Percentiles rank a stretch among this genome's conserved stretches.
These are phyloP conservation scores for Hofmannophila pseudospretella DNA, from an alignment of 2,888 invertebrate genomes.

Conservation along the genomic window DNA sequence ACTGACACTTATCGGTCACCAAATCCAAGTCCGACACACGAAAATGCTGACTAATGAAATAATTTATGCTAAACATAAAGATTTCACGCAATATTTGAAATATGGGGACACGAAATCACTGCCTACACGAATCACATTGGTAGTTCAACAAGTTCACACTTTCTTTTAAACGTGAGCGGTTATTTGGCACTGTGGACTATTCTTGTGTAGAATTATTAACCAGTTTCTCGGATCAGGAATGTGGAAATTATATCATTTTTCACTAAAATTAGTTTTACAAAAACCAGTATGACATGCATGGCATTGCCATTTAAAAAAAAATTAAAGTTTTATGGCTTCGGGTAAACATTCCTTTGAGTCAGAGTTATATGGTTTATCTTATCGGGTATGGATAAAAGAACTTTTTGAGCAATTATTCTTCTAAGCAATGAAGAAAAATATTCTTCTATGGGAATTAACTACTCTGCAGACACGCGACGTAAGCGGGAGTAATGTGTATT, in stretches of 20 bases:
- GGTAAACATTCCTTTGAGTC: too few species aligned
- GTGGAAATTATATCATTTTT: slow-evolving; percentile 45
- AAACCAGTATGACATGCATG: slow-evolving; percentile 69
- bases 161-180: slow-evolving; percentile 24
- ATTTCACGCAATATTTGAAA: slow-evolving; percentile 45
- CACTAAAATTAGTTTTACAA: slow-evolving; percentile 44
- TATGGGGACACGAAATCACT: slow-evolving; percentile 60
- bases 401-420: too few species aligned
- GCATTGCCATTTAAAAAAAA: slow-evolving; percentile 59
- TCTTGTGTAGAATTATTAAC: slow-evolving; percentile 20
- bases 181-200: slow-evolving; percentile 36
- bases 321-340: too few species aligned
- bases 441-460: too few species aligned
- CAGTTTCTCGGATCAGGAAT: slow-evolving; percentile 25
- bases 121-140: slow-evolving; percentile 56
- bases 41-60: slow-evolving; percentile 32
- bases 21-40: slow-evolving; percentile 21
- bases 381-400: too few species aligned
- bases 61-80: slow-evolving; percentile 31
- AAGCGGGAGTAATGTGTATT: too few species aligned
- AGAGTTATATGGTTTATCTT: too few species aligned
- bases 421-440: too few species aligned
- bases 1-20: slow-evolving; percentile 35
- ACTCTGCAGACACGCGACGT: too few species aligned
- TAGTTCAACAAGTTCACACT: slow-evolving; percentile 30